Conservation (phyloP, 1,140 invertebrate species). For the Batillaria attramentaria region DNA sequence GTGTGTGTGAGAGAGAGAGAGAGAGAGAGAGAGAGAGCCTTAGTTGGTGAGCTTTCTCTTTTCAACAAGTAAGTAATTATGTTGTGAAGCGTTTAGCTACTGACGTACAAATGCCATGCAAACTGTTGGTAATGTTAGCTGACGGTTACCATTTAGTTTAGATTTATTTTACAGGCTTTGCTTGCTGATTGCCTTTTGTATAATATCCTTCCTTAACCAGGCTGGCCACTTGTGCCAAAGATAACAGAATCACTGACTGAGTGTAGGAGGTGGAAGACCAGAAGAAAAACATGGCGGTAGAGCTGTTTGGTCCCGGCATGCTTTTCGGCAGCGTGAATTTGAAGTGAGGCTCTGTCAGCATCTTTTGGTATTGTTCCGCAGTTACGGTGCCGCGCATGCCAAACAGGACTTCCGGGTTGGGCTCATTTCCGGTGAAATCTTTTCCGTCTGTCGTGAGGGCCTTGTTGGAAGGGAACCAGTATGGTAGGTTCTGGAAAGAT, state of each 20-base stretch:
- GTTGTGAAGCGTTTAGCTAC: too few species aligned
- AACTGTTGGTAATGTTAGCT: too few species aligned
- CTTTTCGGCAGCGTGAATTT: neutral
- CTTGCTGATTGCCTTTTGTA: too few species aligned
- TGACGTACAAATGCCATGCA: too few species aligned
- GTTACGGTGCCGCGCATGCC: conserved; percentile 14
- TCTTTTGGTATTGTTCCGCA: neutral
- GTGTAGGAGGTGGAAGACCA: conserved; percentile 17
- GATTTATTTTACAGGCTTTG: too few species aligned
- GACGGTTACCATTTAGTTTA: too few species aligned
- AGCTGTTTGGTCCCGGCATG: neutral
- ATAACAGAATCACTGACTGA: neutral
- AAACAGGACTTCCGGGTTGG: conserved; percentile 11
- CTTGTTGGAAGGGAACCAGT: neutral
- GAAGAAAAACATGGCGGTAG: conserved; percentile 1
- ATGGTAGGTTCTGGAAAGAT: neutral
- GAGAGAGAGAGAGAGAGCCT: too few species aligned
- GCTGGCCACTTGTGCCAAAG: neutral
- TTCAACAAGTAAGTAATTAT: too few species aligned
- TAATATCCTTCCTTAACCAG: too few species aligned
- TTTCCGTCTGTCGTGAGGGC: neutral
- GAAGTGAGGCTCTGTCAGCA: neutral
- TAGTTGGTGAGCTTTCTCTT: too few species aligned
- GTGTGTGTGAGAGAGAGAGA: too few species aligned
- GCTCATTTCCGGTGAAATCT: neutral